Base-by-base conservation (phyloP, 2,797 vertebrate species). In the Psittacula derbiana region DNA sequence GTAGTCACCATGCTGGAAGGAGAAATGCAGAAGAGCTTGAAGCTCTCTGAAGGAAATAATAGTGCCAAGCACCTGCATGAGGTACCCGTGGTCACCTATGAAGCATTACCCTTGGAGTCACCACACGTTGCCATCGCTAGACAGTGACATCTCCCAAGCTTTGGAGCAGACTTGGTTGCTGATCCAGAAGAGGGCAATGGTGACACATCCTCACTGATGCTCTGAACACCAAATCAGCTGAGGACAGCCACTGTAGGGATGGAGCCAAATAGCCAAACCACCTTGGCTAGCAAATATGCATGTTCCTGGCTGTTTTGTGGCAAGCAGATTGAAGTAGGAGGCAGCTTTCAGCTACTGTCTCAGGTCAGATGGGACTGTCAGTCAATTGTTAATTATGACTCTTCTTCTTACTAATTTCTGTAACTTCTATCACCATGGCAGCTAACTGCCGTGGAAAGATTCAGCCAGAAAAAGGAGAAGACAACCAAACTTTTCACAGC, bases 391-490 rank as follows among this genome's bases (percentile, higher is more conserved):
- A 96, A 96, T 96, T 95, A 96, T 94, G 93, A 96, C 92, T 97
- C 94, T 96, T 92, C 95, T 95, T 93, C 90, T 92, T 95, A 95
- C 95, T 97, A 96, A 96, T 96, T 97, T 92, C 94, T 97, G 64
- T 95, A 97, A 96, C 96, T 96, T 95, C 96, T 76, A 95, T 96
- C 95, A 96, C 96, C 96, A 96, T 96, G 96, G 96, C 90, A 97
- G 95, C 96, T 95, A 94, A 96, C 93, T 95, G 88, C 86, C 21
- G 7, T 92, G 80, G 95, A 96, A 92, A 95, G 93, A 84, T 78
- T 93, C 93, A 95, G 86, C 81, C 92, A 90, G 94, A 92, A 96
- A 94, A 96, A 87, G 74, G 80, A 95, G 94, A 96, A 95, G 94
- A 90, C 95, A 96, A 95, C 96, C 96, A 90, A 95, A 96, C 86